Evolutionary conservation across 2,113 vertebrate species (phyloP), one percentile per base, ranked within the genome.

Genomic region (Festucalex cinctus): DNA sequence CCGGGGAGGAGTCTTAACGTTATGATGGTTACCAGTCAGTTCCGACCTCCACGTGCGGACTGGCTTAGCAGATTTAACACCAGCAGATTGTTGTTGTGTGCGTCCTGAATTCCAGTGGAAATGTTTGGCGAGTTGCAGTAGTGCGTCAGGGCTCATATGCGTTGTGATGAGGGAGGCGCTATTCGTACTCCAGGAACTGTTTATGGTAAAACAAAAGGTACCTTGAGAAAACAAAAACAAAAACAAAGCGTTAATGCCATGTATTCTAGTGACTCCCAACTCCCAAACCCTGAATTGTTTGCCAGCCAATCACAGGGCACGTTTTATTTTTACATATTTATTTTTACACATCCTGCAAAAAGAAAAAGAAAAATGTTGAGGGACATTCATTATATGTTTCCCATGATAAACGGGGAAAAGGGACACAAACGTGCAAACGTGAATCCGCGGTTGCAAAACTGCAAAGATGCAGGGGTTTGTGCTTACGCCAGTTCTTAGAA

Each of bases 181-280:
- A 98, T 80, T 98, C 96, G 14, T 98, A 98, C 74, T 98, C 96
- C 91, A 98, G 92, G 88, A 98, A 96, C 87, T 98, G 96, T 78
- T 97, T 98, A 92, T 98, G 96, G 89, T 98, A 98, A 91, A 98
- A 98, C 84, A 98, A 89, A 63, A 98, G 92, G 90, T 98, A 98
- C 75, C 91, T 92, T 78, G 7, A 59, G 56, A 60, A 69, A 10
- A 7, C 24, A 62, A 7, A 37, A 37, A 61, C n/a, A 36, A 37
- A 35, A 17, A 36, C 32, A 35, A 32, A n/a, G n/a, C n/a, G n/a
- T 36, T 3, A 32, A 37, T 61, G 32, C n/a, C 28, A 32, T 32
- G 28, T 32, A 32, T 32, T 32, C 2, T 4, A 32, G 28, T 32
- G 28, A 32, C 28, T 32, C 28, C 28, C 28, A 32, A n/a, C n/a